Evolutionary conservation across 2,888 invertebrate species (phyloP), one percentile per base, ranked within the genome.

Genomic region (Parascotia fuliginaria): DNA sequence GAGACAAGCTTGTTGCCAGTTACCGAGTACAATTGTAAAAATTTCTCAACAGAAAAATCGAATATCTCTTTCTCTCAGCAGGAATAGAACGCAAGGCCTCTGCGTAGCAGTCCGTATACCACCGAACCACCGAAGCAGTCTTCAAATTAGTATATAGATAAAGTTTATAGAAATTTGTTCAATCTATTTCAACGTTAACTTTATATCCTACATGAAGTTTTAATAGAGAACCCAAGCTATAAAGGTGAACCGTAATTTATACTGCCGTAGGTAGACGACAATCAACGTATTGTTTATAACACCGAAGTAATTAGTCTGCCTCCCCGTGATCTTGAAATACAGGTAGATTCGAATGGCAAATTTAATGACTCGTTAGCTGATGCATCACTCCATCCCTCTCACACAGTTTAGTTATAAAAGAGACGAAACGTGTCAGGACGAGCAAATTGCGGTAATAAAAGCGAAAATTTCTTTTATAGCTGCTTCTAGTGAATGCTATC

Each of bases 311-410:
- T 58, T 65, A 62, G 63, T 59, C 46, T 43, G 42, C 51, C 48
- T 28, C 34, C 16, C 58, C 39, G 57, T 55, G 52, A 66, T 59
- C 61, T 68, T 60, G 61, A 64, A 63, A 68, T 58, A 67, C 59
- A 58, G 50, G 46, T 40, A 37, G 45, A 60, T 53, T 55, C 54
- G 53, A 67, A 56, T 57, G 31, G 61, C 22, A 48, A 57, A 54
- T 67, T 68, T 65, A 65, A 71, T 71, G 52, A 60, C 48, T 71
- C 66, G 70, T 61, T 60, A 65, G 58, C 42, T 42, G 48, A 60
- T 67, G 60, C 67, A 58, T 15, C 42, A 37, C 19, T 41, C n/a
- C 22, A 15, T 15, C 36, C 29, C 12, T 1, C 19, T 50, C 24
- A n/a, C 40, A 12, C 16, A 1, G 11, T 11, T 14, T 14, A 22